Conservation (phyloP, 2,888 invertebrate genomes). For the Chironomus riparius region DNA sequence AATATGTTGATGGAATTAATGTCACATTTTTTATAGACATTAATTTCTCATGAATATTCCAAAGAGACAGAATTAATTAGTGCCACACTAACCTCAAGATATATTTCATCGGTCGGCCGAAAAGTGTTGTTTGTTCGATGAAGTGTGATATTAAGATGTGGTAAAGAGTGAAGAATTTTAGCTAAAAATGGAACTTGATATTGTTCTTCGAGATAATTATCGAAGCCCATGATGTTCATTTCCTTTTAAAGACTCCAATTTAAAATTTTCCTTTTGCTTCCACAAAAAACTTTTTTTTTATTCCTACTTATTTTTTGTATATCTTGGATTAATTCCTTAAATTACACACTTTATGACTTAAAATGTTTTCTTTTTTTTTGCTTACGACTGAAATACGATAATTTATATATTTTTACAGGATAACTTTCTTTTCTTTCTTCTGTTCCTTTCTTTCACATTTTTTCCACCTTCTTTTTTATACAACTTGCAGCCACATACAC, state of each 20-base stretch:
- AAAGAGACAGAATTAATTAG: too few species aligned
- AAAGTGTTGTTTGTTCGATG: conserved; percentile 86
- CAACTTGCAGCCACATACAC: neutral
- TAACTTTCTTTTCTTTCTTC: neutral
- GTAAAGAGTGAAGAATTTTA: conserved; percentile 77
- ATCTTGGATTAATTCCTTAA: neutral
- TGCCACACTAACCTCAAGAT: conserved; percentile 64
- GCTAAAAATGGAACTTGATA: conserved; percentile 80
- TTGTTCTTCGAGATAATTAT: conserved; percentile 49
- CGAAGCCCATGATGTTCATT: conserved; percentile 13
- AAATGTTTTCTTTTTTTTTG: neutral
- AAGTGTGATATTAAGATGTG: conserved; percentile 85
- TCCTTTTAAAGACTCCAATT: too few species aligned
- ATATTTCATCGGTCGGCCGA: conserved; percentile 78
- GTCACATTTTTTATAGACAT: neutral
- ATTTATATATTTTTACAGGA: neutral
- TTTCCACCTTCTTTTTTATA: neutral
- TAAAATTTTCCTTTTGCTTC: neutral
- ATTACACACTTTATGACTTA: neutral
- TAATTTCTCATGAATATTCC: neutral
- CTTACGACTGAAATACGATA: neutral
- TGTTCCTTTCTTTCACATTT: neutral
- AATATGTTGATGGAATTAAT: conserved; percentile 29
- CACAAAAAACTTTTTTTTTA: neutral
- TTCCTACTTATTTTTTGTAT: neutral